Conservation (phyloP, 2,888 invertebrate species). For the Ichneumon xanthorius region DNA sequence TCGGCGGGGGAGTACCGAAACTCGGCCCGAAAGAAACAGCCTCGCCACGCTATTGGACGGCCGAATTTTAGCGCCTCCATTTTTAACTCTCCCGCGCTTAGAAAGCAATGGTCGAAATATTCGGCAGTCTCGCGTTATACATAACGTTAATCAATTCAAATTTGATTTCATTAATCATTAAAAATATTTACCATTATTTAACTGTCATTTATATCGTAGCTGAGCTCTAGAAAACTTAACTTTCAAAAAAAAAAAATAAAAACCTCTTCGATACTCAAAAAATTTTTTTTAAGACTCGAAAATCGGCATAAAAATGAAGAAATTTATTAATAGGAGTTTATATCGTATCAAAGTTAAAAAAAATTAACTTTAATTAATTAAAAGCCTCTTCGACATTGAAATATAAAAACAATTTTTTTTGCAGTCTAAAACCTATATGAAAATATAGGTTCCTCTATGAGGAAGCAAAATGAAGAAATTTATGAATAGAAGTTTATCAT, state of each 20-base stretch:
- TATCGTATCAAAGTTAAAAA: background rate
- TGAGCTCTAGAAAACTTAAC: background rate
- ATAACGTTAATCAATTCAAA: background rate
- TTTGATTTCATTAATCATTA: background rate
- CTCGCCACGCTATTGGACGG: constrained; percentile 49
- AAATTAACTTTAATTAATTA: too few relatives aligned
- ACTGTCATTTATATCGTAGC: background rate
- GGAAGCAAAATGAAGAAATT: background rate
- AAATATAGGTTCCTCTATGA: background rate
- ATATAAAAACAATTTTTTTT: background rate
- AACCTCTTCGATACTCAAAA: background rate
- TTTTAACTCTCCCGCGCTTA: constrained; percentile 42
- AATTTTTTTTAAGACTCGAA: background rate
- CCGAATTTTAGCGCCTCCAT: constrained; percentile 58
- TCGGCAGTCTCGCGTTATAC: background rate
- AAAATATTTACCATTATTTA: background rate
- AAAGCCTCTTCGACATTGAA: background rate
- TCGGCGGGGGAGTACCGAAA: constrained; percentile 24
- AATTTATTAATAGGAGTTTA: background rate
- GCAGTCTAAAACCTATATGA: background rate
- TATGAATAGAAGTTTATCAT: constrained; percentile 1
- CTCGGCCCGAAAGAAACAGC: constrained; percentile 23
- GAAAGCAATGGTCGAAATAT: constrained; percentile 35
- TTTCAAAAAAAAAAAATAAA: background rate
- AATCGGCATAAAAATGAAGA: background rate